These are phyloP conservation scores for Chalcosyrphus nemorum DNA, from an alignment of 2,888 invertebrate genomes.

Conservation along the genomic window DNA sequence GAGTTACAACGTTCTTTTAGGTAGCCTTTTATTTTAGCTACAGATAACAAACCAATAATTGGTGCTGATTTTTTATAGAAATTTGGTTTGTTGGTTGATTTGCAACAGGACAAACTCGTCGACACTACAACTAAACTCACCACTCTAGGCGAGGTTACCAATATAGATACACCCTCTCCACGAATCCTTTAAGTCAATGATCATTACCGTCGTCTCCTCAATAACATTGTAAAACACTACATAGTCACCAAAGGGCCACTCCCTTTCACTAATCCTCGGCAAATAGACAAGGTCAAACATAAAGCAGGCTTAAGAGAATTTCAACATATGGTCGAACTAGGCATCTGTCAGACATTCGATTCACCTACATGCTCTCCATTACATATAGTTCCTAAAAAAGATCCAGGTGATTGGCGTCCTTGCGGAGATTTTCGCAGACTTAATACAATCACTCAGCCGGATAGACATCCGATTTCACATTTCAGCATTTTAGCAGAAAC, in stretches of 20 bases:
- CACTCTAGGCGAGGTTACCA: too few species aligned
- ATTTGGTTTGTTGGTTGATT: not conserved
- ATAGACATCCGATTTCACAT: slow-evolving; percentile 24
- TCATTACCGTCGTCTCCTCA: too few species aligned
- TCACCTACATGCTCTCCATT: not conserved
- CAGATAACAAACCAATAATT: not conserved
- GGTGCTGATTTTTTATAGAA: not conserved
- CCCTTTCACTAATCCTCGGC: too few species aligned
- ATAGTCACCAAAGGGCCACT: too few species aligned
- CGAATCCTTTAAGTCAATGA: too few species aligned
- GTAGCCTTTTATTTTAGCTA: not conserved
- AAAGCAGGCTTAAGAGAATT: too few species aligned
- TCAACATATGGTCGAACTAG: not conserved
- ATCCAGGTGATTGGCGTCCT: slow-evolving; percentile 14
- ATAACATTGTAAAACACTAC: too few species aligned
- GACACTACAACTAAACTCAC: too few species aligned
- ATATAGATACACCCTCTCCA: too few species aligned
- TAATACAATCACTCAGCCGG: slow-evolving; percentile 15
- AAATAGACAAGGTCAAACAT: too few species aligned
- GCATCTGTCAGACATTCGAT: not conserved
- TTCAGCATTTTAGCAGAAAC: slow-evolving; percentile 1
- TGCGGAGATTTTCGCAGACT: slow-evolving; percentile 30
- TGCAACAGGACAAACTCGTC: not conserved
- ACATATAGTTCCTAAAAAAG: slow-evolving; percentile 7
- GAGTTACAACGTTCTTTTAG: not conserved